Evolutionary conservation across 2,113 vertebrate genomes (phyloP), one percentile per base, ranked within the genome.

Genomic region (Pachycephala philippinensis): DNA sequence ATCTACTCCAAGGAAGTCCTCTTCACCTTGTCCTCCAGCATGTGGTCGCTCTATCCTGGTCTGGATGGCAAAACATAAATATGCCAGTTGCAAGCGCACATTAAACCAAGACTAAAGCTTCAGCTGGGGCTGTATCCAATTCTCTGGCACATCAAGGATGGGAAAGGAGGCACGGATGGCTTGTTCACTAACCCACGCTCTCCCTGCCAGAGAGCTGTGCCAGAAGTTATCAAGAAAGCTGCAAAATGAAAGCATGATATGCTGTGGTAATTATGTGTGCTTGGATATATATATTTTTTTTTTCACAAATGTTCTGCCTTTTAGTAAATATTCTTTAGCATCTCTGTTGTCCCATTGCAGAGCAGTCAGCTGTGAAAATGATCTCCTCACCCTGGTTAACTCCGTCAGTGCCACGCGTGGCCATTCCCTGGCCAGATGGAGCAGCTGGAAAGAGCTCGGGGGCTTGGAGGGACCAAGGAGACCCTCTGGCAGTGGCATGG

Each of bases 211-310:
- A 85, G 45, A 89, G 44, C 91, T 64, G 56, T 96, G 95, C 96
- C 95, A 97, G 95, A 90, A 95, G 84, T 90, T 84, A 86, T 89
- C 86, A 92, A 95, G 92, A 87, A 97, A 89, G 88, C 95, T 89
- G 64, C 66, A 75, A 89, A 93, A 95, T 66, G 74, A 95, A 89
- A 95, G 71, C 87, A 72, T 91, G 90, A 95, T 91, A 76, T 6
- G 76, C 89, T 93, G 92, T 66, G 64, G 80, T 95, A 90, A 96
- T 97, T 95, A 95, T 61, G 61, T 80, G 66, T 94, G 81, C 69
- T 91, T 86, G 52, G 39, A 71, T 89, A 57, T 66, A 19, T 5
- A 42, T 42, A 42, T 13, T 23, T 5, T 81, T 90, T 84, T 91
- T 57, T 35, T 47, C 54, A 87, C 66, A 77, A 94, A 69, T 72